phyloP scores from a whole-genome alignment of 2,113 vertebrate species.

The Mesitornis unicolor region DNA sequence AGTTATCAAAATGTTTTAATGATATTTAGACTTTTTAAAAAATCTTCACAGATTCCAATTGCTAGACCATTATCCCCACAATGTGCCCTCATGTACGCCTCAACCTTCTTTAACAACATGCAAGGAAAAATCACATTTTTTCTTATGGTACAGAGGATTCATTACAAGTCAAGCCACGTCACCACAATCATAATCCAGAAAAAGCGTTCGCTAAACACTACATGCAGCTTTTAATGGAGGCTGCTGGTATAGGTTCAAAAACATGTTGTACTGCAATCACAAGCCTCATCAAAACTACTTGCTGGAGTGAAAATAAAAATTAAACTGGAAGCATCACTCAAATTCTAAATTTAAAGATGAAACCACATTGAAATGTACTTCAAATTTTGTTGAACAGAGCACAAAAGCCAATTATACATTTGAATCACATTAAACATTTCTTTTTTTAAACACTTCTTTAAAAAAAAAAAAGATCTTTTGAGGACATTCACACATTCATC shows the following conservation, averaged over 20 bases:
- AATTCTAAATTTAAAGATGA: not conserved
- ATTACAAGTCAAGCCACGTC: not conserved
- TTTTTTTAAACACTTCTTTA: not conserved
- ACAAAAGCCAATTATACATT: not conserved
- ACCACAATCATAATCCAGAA: not conserved
- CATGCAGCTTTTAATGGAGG: not conserved
- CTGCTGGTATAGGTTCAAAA: not conserved
- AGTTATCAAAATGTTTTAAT: not conserved
- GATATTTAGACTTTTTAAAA: not conserved
- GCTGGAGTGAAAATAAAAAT: constrained; percentile 28
- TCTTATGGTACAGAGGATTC: not conserved
- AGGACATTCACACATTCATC: not conserved
- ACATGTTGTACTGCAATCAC: not conserved
- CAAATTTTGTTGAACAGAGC: not conserved
- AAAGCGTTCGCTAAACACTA: not conserved
- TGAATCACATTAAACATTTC: not conserved
- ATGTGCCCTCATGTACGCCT: not conserved
- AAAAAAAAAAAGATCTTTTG: constrained; percentile 12
- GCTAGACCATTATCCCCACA: not conserved
- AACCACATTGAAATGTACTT: not conserved
- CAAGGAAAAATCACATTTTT: not conserved
- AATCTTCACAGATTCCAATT: not conserved
- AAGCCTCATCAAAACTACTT: not conserved
- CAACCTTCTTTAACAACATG: not conserved
- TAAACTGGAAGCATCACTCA: not conserved